A percentile compares a stretch with the other conserved stretches of the same genome.
Conservation (phyloP, 2,113 vertebrate genomes). For the Tautogolabrus adspersus region DNA sequence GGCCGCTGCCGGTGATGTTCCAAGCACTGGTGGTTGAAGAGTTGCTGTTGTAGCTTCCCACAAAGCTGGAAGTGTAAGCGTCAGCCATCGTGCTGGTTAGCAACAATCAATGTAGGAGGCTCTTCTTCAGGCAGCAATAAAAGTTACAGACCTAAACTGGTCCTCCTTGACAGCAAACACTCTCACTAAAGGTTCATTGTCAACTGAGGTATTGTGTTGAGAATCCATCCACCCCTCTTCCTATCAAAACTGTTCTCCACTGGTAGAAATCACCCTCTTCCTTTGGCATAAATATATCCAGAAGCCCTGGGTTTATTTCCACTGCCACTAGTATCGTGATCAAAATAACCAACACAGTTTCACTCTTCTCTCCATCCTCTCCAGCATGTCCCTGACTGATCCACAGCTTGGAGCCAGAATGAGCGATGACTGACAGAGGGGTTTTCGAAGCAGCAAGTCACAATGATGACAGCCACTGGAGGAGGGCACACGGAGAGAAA, state of each 20-base stretch:
- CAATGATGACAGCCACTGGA: constrained; percentile 77
- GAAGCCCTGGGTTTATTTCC: constrained; percentile 23
- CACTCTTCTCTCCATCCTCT: constrained; percentile 62
- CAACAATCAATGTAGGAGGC: constrained; percentile 7
- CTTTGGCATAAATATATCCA: constrained; percentile 39
- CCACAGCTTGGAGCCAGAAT: constrained; percentile 73
- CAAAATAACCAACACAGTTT: constrained; percentile 35
- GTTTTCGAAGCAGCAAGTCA: constrained; percentile 76
- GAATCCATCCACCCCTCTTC: constrained; percentile 24
- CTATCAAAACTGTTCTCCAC: constrained; percentile 27
- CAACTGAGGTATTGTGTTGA: constrained; percentile 9
- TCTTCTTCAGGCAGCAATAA: constrained; percentile 4
- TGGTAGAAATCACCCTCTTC: constrained; percentile 41
- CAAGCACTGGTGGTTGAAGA: constrained; percentile 58
- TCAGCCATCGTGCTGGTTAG: constrained; percentile 66
- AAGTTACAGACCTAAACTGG: not conserved
- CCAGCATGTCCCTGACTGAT: constrained; percentile 56
- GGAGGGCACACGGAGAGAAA: constrained; percentile 76
- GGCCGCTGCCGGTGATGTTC: constrained; percentile 86
- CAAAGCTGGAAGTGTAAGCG: constrained; percentile 52
- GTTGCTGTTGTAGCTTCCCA: constrained; percentile 69
- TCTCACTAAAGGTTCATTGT: constrained; percentile 11
- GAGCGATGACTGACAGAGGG: constrained; percentile 71
- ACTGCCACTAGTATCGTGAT: constrained; percentile 8
- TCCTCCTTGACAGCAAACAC: constrained; percentile 17